Percentiles rank a stretch among this genome's conserved stretches.
phyloP scores from a whole-genome alignment of 1,140 invertebrate genomes.

The Himalopsyche phryganea region DNA sequence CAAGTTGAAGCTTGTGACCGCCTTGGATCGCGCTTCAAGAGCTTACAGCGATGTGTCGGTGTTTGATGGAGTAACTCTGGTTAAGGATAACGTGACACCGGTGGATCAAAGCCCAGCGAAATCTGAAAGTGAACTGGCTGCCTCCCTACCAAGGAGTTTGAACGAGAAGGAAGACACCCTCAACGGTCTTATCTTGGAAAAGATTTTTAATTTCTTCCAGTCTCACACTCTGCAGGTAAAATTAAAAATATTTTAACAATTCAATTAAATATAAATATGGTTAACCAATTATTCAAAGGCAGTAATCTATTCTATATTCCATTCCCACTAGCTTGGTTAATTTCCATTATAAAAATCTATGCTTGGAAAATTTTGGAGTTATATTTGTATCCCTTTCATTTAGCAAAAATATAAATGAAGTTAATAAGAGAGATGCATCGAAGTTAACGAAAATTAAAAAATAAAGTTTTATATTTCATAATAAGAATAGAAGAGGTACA shows the following conservation, averaged over 20 bases:
- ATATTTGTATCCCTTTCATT: no score
- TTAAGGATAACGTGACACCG: conserved; percentile 54
- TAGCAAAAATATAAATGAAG: no score
- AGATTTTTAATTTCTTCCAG: conserved; percentile 67
- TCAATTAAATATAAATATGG: no score
- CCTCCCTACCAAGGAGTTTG: conserved; percentile 63
- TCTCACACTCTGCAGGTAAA: conserved; percentile 71
- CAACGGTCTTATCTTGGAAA: conserved; percentile 71
- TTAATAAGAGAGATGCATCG: no score
- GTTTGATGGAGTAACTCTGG: conserved; percentile 68
- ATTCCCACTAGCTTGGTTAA: no score
- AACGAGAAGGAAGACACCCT: conserved; percentile 68
- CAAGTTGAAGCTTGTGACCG: conserved; percentile 70
- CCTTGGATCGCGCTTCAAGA: conserved; percentile 66
- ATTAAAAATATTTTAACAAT: neutral
- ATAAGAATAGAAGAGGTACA: no score
- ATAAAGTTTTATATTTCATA: no score
- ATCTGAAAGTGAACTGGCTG: conserved; percentile 57
- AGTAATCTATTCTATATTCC: no score
- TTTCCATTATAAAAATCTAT: no score
- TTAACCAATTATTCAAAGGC: no score
- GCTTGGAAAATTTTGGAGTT: no score
- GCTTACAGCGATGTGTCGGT: conserved; percentile 59
- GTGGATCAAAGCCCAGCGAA: conserved; percentile 41
- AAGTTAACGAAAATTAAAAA: no score